phyloP scores from a whole-genome alignment of 2,113 vertebrate genomes.

The Chloropsis cyanopogon region DNA sequence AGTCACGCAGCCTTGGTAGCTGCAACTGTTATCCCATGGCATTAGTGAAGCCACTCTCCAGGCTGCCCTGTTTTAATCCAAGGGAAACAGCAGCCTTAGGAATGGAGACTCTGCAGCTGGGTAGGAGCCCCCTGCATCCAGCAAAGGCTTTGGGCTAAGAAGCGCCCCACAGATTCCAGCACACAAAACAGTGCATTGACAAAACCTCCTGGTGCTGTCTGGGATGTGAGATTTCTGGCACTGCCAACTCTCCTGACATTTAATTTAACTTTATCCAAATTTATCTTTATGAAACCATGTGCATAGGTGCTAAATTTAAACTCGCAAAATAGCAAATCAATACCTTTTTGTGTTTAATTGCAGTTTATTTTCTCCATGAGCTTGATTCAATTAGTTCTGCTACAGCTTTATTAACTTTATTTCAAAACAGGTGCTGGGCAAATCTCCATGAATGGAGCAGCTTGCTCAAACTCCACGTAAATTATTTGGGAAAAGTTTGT shows the following conservation, averaged over 20 bases:
- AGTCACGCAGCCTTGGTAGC: background rate
- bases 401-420: background rate
- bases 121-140: background rate
- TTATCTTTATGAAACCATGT: background rate
- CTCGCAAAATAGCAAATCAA: background rate
- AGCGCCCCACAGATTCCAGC: background rate
- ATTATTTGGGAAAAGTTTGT: background rate
- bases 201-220: background rate
- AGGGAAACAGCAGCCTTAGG: background rate
- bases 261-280: background rate
- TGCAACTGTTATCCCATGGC: background rate
- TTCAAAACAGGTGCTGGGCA: background rate
- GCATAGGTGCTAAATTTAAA: background rate
- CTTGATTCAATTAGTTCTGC: background rate
- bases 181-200: fast-evolving
- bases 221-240: background rate
- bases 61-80: background rate
- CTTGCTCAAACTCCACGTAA: background rate
- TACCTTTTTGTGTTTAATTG: background rate
- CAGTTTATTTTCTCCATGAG: background rate
- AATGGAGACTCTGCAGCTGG: background rate
- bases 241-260: background rate
- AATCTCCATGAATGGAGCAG: background rate
- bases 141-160: background rate
- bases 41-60: background rate